Conservation (phyloP, 2,113 vertebrate genomes). For the Falco punctatus region DNA sequence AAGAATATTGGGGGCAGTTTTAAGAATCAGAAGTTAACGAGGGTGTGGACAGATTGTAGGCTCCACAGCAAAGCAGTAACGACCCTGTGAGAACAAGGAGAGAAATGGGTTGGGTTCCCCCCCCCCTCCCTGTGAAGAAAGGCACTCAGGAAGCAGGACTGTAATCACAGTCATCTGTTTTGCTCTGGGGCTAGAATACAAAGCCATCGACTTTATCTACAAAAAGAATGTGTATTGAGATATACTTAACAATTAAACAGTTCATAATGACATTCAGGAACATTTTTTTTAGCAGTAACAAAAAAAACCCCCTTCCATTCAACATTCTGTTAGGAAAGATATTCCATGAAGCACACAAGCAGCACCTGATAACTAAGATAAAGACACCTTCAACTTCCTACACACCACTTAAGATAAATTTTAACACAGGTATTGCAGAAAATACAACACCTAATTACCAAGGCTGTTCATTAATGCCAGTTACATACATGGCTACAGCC, state of each 20-base stretch:
- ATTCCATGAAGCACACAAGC: background rate
- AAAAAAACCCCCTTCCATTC: background rate
- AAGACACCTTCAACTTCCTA: background rate
- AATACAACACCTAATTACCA: background rate
- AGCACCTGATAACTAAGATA: background rate
- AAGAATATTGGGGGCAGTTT: background rate
- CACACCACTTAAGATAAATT: background rate
- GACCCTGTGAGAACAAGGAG: background rate
- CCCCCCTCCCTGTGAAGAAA: background rate
- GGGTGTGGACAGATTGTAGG: background rate
- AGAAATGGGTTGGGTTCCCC: background rate
- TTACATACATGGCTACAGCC: background rate
- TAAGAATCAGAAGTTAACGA: background rate
- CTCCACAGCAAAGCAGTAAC: background rate
- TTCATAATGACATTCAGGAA: background rate
- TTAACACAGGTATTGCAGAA: background rate
- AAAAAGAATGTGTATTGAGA: background rate
- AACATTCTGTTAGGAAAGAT: background rate
- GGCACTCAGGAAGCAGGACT: background rate
- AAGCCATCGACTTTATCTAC: background rate
- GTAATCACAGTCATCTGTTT: background rate
- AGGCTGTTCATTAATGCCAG: background rate
- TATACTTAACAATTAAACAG: background rate
- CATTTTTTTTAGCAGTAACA: background rate
- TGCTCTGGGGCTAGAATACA: background rate